Percentiles rank a stretch among this genome's conserved stretches.
These are phyloP conservation scores for Aethes cnicana DNA, from an alignment of 2,888 invertebrate genomes.

Conservation along the genomic window DNA sequence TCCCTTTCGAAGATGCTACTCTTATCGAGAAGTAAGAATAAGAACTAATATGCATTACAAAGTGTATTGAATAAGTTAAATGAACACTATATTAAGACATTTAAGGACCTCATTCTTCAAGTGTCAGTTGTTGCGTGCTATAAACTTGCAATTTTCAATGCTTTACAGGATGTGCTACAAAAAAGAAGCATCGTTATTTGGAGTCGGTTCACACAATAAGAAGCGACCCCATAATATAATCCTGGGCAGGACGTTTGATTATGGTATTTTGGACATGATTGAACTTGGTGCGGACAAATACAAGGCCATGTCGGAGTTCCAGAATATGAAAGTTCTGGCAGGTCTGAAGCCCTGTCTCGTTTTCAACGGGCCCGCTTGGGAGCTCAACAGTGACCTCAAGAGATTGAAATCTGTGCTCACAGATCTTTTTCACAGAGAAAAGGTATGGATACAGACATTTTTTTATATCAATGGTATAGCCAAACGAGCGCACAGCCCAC, in stretches of 20 bases:
- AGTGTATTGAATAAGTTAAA: too few species aligned
- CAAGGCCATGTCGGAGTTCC: conserved; percentile 90
- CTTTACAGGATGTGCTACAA: conserved; percentile 86
- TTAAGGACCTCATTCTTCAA: not conserved
- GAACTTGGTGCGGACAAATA: conserved; percentile 95
- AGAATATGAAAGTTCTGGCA: conserved; percentile 87
- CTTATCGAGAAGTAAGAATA: conserved; percentile 88
- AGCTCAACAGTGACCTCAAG: conserved; percentile 89
- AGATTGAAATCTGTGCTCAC: conserved; percentile 93
- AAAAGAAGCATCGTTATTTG: conserved; percentile 94
- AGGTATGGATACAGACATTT: conserved; percentile 57
- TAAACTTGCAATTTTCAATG: not conserved
- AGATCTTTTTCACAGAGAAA: conserved; percentile 96
- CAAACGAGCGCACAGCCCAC: too few species aligned
- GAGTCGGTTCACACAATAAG: conserved; percentile 95
- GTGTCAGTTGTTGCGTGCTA: not conserved
- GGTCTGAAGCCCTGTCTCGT: conserved; percentile 95
- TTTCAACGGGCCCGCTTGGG: conserved; percentile 96
- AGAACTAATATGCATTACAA: not conserved
- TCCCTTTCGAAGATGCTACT: conserved; percentile 95
- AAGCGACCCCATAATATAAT: conserved; percentile 96
- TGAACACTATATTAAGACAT: too few species aligned
- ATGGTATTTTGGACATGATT: conserved; percentile 96
- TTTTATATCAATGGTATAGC: too few species aligned
- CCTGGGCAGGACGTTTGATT: conserved; percentile 94